Base-by-base conservation (phyloP, 2,888 invertebrate genomes). In the Drosophila tripunctata region DNA sequence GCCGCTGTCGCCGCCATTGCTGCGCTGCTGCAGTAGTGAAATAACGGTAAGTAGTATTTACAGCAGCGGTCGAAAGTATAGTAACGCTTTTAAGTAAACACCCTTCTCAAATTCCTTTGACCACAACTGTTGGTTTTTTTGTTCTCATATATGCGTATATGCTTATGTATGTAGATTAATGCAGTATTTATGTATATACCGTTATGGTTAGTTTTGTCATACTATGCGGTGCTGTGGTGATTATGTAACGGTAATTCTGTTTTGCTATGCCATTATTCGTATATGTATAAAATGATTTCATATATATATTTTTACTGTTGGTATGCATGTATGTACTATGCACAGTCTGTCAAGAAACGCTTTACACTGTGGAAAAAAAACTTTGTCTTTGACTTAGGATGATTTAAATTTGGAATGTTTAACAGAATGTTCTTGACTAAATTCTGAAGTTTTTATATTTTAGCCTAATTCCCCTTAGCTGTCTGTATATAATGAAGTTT, bases 181-280 rank as follows among this genome's bases (percentile, higher is more conserved):
- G 31, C 48, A 33, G 55, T 63, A 60, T 55, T 45, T 67, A 35
- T 68, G 30, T 67, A 36, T 70, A 52, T 70, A 52, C 67, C 33
- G 58, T 79, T n/a, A 67, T 79, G 70, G 31, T 60, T 81, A 67
- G 67, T 61, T 67, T 88, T n/a, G n/a, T 89, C 89, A 89, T 89
- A 89, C 87, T 89, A 88, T 90, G 83, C 79, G 89, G 90, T 89
- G 89, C 90, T 87, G 71, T 67, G 80, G 82, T 88, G 89, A 88
- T 85, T 89, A 89, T 90, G 90, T 90, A 55, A 47, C 56, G 67
- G 65, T 62, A 66, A 44, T 70, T 50, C 38, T 65, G 45, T 40
- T 44, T 44, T 67, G 55, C 36, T 64, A 69, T 87, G 69, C 27
- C 6, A 19, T 21, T 27, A 27, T 38, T 19, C 19, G n/a, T 47